Evolutionary conservation across 2,797 vertebrate genomes (phyloP).

Genomic region (Pampus argenteus): DNA sequence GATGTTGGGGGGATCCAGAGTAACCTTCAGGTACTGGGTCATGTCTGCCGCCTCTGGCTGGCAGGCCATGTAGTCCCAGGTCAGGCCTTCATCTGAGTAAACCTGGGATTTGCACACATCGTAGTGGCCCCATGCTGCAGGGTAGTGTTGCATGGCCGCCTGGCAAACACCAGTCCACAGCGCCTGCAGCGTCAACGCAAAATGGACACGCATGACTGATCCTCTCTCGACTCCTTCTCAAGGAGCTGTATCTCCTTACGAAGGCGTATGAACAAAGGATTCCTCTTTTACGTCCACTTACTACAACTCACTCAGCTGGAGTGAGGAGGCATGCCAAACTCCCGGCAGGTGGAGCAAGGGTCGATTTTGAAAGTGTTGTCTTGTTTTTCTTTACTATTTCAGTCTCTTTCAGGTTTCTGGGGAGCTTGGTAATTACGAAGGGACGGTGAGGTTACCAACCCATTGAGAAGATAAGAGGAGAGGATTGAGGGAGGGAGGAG

Average conservation of each 20-base stretch:
- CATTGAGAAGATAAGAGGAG: slow-evolving; percentile 71
- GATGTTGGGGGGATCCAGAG: slow-evolving; percentile 95
- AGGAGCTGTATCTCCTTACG: slow-evolving; percentile 47
- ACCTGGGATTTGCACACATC: slow-evolving; percentile 97
- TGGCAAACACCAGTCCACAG: slow-evolving; percentile 91
- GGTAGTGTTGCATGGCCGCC: slow-evolving; percentile 91
- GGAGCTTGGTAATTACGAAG: slow-evolving; percentile 8
- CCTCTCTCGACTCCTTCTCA: slow-evolving; percentile 48
- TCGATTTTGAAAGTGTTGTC: slow-evolving; percentile 15
- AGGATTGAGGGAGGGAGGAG: slow-evolving; percentile 59
- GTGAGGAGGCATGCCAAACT: slow-evolving; percentile 82
- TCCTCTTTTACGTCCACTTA: slow-evolving; percentile 50
- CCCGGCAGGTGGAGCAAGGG: slow-evolving; percentile 51
- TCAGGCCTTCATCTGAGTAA: slow-evolving; percentile 94
- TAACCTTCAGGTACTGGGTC: slow-evolving; percentile 95
- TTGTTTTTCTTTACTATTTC: slow-evolving; percentile 21
- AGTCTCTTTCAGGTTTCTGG: slow-evolving; percentile 41
- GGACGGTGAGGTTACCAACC: slow-evolving; percentile 60
- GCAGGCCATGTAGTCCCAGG: slow-evolving; percentile 99
- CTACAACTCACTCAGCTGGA: slow-evolving; percentile 58
- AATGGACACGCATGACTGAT: slow-evolving; percentile 90
- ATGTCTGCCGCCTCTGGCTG: slow-evolving; percentile 97
- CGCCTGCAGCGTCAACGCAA: slow-evolving; percentile 91
- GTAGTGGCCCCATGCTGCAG: slow-evolving; percentile 96
- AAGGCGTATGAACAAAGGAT: slow-evolving; percentile 40